phyloP scores from a whole-genome alignment of 2,888 invertebrate species.

The Ormia ochracea region DNA sequence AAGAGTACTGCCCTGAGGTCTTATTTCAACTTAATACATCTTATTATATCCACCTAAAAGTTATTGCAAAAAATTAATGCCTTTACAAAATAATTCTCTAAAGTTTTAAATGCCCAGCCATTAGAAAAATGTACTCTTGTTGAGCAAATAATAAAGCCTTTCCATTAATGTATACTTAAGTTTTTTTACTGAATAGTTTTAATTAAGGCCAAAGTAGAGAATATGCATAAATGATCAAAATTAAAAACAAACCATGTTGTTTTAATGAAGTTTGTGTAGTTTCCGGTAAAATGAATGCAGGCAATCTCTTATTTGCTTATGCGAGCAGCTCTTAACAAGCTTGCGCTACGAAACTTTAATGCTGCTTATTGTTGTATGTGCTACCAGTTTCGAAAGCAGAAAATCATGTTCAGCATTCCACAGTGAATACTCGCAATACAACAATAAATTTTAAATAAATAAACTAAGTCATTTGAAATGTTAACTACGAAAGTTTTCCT shows the following conservation, averaged over 20 bases:
- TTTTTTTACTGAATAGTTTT: not conserved
- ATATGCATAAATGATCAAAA: not conserved
- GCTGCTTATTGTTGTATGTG: not conserved
- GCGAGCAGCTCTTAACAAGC: not conserved
- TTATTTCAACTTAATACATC: no score
- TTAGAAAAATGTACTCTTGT: no score
- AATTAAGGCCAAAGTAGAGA: not conserved
- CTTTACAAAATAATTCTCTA: no score
- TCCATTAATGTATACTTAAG: not conserved
- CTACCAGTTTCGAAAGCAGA: not conserved
- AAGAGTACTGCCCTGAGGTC: no score
- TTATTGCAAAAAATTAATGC: no score
- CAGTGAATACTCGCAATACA: not conserved
- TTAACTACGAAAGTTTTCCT: not conserved
- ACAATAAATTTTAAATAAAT: not conserved
- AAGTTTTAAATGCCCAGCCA: no score
- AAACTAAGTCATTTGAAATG: slow-evolving; percentile 9
- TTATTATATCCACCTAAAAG: no score
- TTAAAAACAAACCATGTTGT: not conserved
- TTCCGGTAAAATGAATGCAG: slow-evolving; percentile 2
- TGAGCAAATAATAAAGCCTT: not conserved
- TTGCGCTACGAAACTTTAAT: not conserved
- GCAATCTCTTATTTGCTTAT: not conserved
- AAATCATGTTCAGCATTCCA: not conserved
- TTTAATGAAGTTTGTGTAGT: slow-evolving; percentile 2